Conservation (phyloP, 2,888 invertebrate species). For the Pandemis cinnamomeana region DNA sequence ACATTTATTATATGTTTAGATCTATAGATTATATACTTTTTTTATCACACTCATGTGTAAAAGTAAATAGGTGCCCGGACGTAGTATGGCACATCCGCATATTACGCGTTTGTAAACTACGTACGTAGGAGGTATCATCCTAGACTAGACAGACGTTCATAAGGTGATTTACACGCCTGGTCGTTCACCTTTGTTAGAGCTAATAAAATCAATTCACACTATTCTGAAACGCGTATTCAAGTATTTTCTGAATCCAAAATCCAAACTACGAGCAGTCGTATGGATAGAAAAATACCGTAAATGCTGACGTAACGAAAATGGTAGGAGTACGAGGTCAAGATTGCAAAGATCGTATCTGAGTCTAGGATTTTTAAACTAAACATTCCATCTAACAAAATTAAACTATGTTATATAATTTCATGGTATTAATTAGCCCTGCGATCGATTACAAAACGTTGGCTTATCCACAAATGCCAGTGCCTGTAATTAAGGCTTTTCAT, state of each 20-base stretch:
- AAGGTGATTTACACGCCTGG: constrained; percentile 17
- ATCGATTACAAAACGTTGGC: no score
- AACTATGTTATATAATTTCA: no score
- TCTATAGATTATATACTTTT: no score
- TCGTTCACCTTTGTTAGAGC: constrained; percentile 22
- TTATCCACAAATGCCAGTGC: no score
- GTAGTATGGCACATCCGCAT: constrained; percentile 24
- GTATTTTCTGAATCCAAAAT: neutral
- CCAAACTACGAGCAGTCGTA: neutral
- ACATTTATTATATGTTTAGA: no score
- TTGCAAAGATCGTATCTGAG: no score
- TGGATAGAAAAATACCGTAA: neutral
- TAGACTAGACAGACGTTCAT: constrained; percentile 18
- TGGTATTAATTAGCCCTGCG: no score
- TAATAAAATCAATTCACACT: constrained; percentile 24
- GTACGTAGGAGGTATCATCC: constrained; percentile 7
- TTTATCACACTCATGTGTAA: neutral
- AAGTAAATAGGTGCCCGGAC: constrained; percentile 11
- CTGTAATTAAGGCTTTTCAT: no score
- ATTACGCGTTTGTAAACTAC: constrained; percentile 1
- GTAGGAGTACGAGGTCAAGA: no score
- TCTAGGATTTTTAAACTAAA: no score
- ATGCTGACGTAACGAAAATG: neutral
- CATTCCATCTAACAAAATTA: no score
- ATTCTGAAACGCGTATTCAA: neutral